Evolutionary conservation across 2,113 vertebrate genomes (phyloP), one percentile per base, ranked within the genome.

Genomic region (Strix aluco): DNA sequence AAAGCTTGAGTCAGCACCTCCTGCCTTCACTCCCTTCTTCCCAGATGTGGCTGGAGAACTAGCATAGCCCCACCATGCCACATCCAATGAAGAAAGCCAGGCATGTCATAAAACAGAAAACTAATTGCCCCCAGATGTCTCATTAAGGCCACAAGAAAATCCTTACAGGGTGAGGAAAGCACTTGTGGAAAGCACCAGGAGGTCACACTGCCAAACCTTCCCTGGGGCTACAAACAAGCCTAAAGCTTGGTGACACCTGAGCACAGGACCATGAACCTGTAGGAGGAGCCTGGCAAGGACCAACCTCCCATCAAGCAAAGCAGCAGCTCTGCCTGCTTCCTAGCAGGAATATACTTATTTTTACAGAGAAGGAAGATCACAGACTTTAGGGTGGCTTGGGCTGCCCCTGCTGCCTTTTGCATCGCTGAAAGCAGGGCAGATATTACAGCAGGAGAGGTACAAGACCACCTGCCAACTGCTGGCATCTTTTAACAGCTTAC

Each of bases 121-220:
- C 77, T 92, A 89, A 97, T 96, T 91, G 77, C 49, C 86, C 95
- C 86, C 92, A 94, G 92, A 75, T 84, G 95, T 40, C 95, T 94
- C 86, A 72, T 94, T 96, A 96, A 84, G 92, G 95, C 80, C 65
- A 19, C 65, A 9, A 16, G 77, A 78, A 97, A 91, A 95, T 84
- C 49, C 65, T 85, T 79, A 22, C 80, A 67, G 73, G 95, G 80
- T 67, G 82, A 32, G 88, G 65, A 86, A 88, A 84, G 49, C 74
- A 27, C 88, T 86, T 55, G 75, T 30, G 91, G 92, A 62, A 93
- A 94, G 80, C 79, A 52, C 29, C 72, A 26, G 36, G 74, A 78
- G 84, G 90, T 90, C 75, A 38, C 3, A 1, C 25, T 32, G 75
- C 94, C 91, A 65, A 88, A 55, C 11, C n/a, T 69, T 21, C 62